Conservation (phyloP, 2,888 invertebrate genomes). For the Lapara coniferarum region DNA sequence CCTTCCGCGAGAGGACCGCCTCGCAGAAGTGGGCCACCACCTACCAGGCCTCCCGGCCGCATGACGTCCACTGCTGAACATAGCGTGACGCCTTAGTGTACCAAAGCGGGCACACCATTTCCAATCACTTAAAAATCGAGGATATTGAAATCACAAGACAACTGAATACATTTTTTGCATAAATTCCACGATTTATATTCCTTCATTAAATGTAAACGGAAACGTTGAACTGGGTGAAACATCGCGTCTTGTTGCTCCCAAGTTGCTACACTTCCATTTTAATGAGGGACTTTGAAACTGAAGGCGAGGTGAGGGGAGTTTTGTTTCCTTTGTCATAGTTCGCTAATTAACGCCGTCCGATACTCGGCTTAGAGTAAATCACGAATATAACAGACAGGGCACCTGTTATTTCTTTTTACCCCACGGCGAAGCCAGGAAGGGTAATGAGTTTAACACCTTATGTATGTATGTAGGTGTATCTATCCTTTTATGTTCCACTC, state of each 20-base stretch:
- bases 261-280: conserved; percentile 53
- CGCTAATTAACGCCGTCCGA: conserved; percentile 62
- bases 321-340: conserved; percentile 66
- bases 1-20: too few relatives aligned
- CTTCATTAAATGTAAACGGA: conserved; percentile 50
- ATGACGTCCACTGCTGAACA: too few relatives aligned
- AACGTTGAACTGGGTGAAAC: conserved; percentile 38
- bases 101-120: background rate
- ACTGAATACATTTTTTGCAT: conserved; percentile 32
- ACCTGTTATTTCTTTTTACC: background rate
- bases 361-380: conserved; percentile 42
- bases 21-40: too few relatives aligned
- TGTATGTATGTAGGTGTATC: too few relatives aligned
- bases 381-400: conserved; percentile 20
- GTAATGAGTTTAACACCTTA: too few relatives aligned
- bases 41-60: too few relatives aligned
- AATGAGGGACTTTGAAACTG: conserved; percentile 64
- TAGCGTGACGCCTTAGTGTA: too few relatives aligned
- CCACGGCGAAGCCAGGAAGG: too few relatives aligned
- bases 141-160: conserved; percentile 18
- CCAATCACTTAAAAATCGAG: conserved; percentile 2
- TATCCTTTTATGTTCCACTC: too few relatives aligned
- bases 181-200: conserved; percentile 47
- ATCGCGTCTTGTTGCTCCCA: conserved; percentile 40
- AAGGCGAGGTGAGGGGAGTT: conserved; percentile 47